Percentiles rank a stretch among this genome's conserved stretches.
These are phyloP conservation scores for Catocala fraxini DNA, from an alignment of 2,888 invertebrate species.

Conservation along the genomic window DNA sequence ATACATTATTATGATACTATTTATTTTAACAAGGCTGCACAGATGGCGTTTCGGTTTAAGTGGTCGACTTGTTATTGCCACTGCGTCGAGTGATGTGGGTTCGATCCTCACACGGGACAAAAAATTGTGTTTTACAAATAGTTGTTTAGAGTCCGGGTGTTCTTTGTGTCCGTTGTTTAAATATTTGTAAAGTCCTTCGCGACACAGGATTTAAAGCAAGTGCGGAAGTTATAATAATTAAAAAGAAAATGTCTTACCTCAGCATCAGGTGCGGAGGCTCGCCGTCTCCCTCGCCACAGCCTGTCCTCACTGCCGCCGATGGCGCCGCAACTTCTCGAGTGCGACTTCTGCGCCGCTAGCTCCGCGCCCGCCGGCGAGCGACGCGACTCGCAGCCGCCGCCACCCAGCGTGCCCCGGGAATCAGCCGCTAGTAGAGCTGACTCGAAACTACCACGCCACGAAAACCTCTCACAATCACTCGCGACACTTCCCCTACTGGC, in stretches of 20 bases:
- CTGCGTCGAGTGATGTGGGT: too few species aligned
- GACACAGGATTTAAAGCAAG: too few species aligned
- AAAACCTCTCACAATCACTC: slow-evolving; percentile 96
- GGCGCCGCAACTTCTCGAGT: slow-evolving; percentile 94
- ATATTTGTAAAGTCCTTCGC: too few species aligned
- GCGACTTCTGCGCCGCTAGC: slow-evolving; percentile 92
- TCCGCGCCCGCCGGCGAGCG: slow-evolving; percentile 94
- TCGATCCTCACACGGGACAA: neutral
- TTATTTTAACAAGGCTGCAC: neutral
- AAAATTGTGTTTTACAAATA: neutral
- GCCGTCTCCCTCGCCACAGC: slow-evolving; percentile 79
- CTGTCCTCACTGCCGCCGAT: slow-evolving; percentile 91
- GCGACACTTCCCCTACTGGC: slow-evolving; percentile 89
- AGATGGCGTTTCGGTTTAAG: too few species aligned
- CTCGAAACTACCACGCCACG: slow-evolving; percentile 97
- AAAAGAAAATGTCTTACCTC: slow-evolving; percentile 70
- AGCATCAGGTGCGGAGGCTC: slow-evolving; percentile 82
- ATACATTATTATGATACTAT: too few species aligned
- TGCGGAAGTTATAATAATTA: too few species aligned
- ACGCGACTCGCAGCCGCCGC: slow-evolving; percentile 91
- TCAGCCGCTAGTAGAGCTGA: slow-evolving; percentile 96
- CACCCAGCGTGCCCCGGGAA: slow-evolving; percentile 92
- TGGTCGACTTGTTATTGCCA: too few species aligned
- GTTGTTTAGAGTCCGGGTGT: too few species aligned
- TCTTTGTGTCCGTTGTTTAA: too few species aligned